Conservation (phyloP, 2,113 vertebrate species). For the Salvelinus fontinalis region DNA sequence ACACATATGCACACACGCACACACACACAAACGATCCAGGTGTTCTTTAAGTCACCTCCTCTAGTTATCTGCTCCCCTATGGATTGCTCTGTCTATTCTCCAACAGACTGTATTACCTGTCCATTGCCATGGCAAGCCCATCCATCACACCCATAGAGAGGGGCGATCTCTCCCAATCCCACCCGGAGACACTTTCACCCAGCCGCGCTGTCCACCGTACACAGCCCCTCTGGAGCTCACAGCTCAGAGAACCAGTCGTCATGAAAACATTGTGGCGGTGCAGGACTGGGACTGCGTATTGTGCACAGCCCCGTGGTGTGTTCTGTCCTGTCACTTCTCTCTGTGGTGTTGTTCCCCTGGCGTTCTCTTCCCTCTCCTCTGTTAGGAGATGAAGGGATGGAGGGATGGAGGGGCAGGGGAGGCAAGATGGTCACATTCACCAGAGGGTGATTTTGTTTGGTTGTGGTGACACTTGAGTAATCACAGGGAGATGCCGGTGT, state of each 20-base stretch:
- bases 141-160: neutral
- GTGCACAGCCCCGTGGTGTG: neutral
- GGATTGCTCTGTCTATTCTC: neutral
- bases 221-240: neutral
- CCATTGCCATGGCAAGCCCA: neutral
- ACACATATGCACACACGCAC: too few species aligned
- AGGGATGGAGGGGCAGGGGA: constrained; percentile 36
- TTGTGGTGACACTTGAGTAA: constrained; percentile 34
- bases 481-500: constrained; percentile 17
- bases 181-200: neutral
- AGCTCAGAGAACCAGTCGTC: neutral
- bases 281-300: neutral
- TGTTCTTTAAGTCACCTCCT: neutral
- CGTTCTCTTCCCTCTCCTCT: neutral
- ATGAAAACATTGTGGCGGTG: neutral
- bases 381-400: neutral
- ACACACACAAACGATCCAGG: neutral
- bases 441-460: constrained; percentile 5
- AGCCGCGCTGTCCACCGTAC: neutral
- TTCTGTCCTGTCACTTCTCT: neutral
- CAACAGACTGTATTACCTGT: neutral
- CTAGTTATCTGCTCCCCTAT: neutral
- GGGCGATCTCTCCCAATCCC: neutral
- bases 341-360: neutral
- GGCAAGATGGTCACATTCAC: constrained; percentile 22